Evolutionary conservation across 2,888 invertebrate species (phyloP), one percentile per base, ranked within the genome.

Genomic region (Ganaspis brasiliensis): DNA sequence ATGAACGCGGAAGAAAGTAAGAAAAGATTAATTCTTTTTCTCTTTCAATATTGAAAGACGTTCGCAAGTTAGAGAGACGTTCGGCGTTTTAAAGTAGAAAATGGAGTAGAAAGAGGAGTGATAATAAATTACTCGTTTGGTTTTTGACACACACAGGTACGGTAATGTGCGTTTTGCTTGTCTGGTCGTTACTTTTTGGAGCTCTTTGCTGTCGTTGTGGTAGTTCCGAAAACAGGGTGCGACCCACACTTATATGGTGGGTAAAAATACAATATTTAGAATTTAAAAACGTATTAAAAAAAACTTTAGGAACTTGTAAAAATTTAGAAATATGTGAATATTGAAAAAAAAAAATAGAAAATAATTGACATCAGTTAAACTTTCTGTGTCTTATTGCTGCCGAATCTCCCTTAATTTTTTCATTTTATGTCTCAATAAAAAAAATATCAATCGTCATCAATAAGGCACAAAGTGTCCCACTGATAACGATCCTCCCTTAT

Each of bases 161-260:
- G 0, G 79, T 87, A 6, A 24, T 86, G 71, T 86, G 86, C 63
- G 81, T 90, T 67, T 80, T 90, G 37, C 82, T 88, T 16, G 82
- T 90, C 52, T 89, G 90, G 89, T 78, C 84, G 37, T 74, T 91
- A 52, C 77, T 91, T 55, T 76, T 89, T 31, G 87, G 85, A 6
- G 89, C 88, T 19, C 82, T 91, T 4, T 89, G 87, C 74, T 91
- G 90, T 78, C 88, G 86, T 37, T 90, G 90, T 72, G 83, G 87
- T 70, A 84, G 88, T 10, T 86, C 88, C 45, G 87, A 89, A 37
- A 77, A 83, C 31, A 87, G 86, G 85, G 84, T 89, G 35, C 87
- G 90, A 6, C 84, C 88, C 6, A 88, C 88, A 3, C 86, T 91
- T 70, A 81, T 91, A 72, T 90, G 90, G 91, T 89, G 79, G 82